These are phyloP conservation scores for Calephelis virginiensis DNA, from an alignment of 1,140 invertebrate species.

Conservation along the genomic window DNA sequence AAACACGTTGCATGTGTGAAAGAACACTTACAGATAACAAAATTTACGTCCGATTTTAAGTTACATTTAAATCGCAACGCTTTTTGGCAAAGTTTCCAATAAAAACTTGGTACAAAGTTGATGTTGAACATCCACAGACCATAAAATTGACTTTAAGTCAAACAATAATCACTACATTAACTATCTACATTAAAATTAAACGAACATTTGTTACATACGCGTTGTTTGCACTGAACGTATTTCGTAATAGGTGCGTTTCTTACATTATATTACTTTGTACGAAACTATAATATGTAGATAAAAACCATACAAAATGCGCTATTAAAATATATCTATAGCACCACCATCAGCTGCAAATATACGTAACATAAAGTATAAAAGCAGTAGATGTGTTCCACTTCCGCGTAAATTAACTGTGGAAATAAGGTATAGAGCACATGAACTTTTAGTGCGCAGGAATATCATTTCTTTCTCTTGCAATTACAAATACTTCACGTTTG, in stretches of 20 bases:
- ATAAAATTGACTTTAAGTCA: conserved; percentile 57
- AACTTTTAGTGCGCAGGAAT: conserved; percentile 1
- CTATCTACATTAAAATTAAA: conserved; percentile 25
- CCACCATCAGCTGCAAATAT: conserved; percentile 68
- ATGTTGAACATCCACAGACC: conserved; percentile 52
- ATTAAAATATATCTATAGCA: conserved; percentile 68
- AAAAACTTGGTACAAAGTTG: conserved; percentile 33
- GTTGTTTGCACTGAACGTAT: conserved; percentile 11
- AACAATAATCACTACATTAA: conserved; percentile 41
- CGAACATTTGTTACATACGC: conserved; percentile 12
- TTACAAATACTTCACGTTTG: not conserved
- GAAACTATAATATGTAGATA: conserved; percentile 13
- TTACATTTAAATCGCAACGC: conserved; percentile 12
- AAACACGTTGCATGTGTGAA: conserved; percentile 29
- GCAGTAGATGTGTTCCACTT: conserved; percentile 21
- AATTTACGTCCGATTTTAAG: conserved; percentile 1
- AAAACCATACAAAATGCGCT: conserved; percentile 39
- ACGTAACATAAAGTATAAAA: conserved; percentile 24
- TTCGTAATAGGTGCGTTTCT: conserved; percentile 1
- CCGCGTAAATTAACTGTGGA: conserved; percentile 2
- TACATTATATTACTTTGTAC: conserved; percentile 11
- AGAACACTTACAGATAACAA: not conserved
- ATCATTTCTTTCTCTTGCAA: not conserved
- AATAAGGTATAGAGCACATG: conserved; percentile 13
- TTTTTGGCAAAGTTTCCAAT: conserved; percentile 40